Evolutionary conservation across 2,797 vertebrate species (phyloP), one percentile per base, ranked within the genome.

Genomic region (Sebastes glaucus): DNA sequence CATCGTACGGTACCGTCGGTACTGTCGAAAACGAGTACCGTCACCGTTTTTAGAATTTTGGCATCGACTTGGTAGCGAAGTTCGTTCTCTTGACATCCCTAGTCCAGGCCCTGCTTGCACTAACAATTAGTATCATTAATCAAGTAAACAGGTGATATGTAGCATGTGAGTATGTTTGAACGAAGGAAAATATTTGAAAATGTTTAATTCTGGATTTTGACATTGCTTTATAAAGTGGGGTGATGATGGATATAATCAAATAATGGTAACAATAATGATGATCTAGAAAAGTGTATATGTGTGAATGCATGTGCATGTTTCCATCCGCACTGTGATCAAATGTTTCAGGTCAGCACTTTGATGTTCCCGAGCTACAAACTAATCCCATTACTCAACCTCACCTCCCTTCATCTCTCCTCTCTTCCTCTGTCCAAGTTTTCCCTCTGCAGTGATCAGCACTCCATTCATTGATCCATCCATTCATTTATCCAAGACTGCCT

Each of bases 391-490:
- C 68, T 86, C 80, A 88, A 87, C 61, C 75, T 81, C 71, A 81
- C 77, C 71, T 81, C 68, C 82, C 73, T 74, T 83, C 80, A 74
- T 67, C 76, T 22, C 14, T 28, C 53, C 71, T 67, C 77, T 20
- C 61, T 73, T 86, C 73, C 78, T 87, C 80, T 60, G 11, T 84
- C 85, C 80, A 84, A 74, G 78, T 88, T 88, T 77, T 83, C 52
- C 76, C 85, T 87, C 78, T 86, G 87, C 87, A 88, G 63, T 73
- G 75, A 91, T 90, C 92, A 92, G 85, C 87, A 85, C 80, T 88
- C 61, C 86, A 90, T 90, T 84, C 90, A 92, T 88, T 89, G 90
- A 93, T 92, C 81, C 80, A 79, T 83, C 85, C 88, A 91, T 94
- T 92, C 75, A 89, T 92, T 91, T 90, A 89, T 89, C 77, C 66